Base-by-base conservation (phyloP, 1,140 invertebrate genomes). In the Habropoda laboriosa region DNA sequence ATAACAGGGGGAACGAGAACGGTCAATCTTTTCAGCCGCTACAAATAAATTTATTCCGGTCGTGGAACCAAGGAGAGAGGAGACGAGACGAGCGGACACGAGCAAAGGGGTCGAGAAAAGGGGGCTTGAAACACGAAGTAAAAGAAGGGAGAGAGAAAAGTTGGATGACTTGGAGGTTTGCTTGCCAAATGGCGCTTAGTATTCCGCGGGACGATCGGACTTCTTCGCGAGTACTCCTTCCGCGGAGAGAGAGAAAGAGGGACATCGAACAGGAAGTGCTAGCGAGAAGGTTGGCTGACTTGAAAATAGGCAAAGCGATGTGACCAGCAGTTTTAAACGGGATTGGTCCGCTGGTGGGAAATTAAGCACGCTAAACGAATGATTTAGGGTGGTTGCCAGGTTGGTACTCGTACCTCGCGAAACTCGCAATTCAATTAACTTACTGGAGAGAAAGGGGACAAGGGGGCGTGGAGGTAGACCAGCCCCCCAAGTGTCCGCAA, bases 101-200 rank as follows among this genome's bases (percentile, higher is more conserved):
- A 27, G 38, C 40, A n/a, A 12, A 18, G 30, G 42, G 30, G 38
- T 4, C 40, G 6, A 32, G 21, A 10, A 3, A 32, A 21, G 27
- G 8, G 13, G 63, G 27, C 1, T 21, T 8, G 61, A 32, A 58
- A 40, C 64, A 24, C 30, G 2, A 42, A 6, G 6, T 1, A 24
- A 6, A 13, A 8, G 32, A 24, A 18, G 12, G 67, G 10, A 7
- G 12, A n/a, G 70, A 40, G 21, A 21, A 38, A 79, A 73, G 77
- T 76, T 85, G 82, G 83, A 76, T 72, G 75, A 40, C 49, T 53
- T 10, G 71, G 80, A 47, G 72, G 82, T 80, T 80, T 80, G 83
- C 70, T 87, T 90, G 90, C 90, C 90, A 91, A 91, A 91, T 87
- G 86, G 86, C 83, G 88, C 85, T 91, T 91, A 90, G 89, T 91